Evolutionary conservation across 2,888 invertebrate genomes (phyloP), one percentile per base, ranked within the genome.

Genomic region (Drosophila engyochracea): DNA sequence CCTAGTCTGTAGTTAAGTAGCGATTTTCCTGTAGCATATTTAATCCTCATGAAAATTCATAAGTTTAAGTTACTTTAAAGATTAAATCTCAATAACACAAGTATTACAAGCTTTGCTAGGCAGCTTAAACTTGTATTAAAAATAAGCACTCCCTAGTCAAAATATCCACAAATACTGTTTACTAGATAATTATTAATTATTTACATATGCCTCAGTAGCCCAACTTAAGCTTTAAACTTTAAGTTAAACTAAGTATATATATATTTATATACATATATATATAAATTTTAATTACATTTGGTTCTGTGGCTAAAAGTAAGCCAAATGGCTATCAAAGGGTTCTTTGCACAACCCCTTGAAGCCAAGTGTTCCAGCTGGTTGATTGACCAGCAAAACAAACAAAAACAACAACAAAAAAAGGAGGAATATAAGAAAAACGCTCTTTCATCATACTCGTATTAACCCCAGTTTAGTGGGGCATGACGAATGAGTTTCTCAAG

Each of bases 401-500:
- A 22, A 14, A 5, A 22, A 69, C 22, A 22, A 14, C 10, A 14
- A 69, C 66, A 33, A 9, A 25, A n/a, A 16, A 22, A 9, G 5
- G 14, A 19, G 14, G 19, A 55, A 39, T 14, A 25, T 4, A 30
- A 25, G 9, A 55, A 65, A 63, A 61, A 37, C 31, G 59, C 41
- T 68, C 60, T 52, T 52, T 71, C 67, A 74, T 69, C 66, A 49
- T 60, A 37, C 28, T 12, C 37, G 37, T 55, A 49, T 70, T 65
- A 76, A 70, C 61, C 83, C 79, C 54, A 67, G 65, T 76, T 74
- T 51, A 68, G 60, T 73, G 75, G 70, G 76, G 76, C 87, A 86
- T 89, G 85, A 85, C 87, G 89, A 89, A 85, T 84, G 89, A 76
- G 74, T 76, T 79, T 52, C 35, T 58, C 60, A 61, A 66, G 55